Conservation (phyloP, 2,113 vertebrate genomes). For the Orientallactaga bullata region DNA sequence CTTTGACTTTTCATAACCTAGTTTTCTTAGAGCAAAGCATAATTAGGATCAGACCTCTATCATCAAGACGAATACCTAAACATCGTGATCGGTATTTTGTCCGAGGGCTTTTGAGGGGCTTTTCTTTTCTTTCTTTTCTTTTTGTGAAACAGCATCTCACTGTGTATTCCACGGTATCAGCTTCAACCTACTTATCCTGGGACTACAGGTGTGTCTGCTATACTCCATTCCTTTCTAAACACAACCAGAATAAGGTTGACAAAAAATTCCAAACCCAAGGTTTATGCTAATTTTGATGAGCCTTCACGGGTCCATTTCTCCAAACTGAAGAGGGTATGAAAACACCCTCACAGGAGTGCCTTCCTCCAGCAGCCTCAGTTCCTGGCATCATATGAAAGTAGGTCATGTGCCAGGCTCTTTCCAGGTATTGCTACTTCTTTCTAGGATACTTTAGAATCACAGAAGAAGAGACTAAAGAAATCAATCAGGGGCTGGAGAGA, state of each 20-base stretch:
- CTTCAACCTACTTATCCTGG: neutral
- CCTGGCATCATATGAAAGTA: neutral
- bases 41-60: conserved; percentile 31
- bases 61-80: neutral
- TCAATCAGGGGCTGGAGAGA: too few species aligned
- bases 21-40: neutral
- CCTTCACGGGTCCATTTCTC: neutral
- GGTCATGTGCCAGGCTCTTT: neutral
- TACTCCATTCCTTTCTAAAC: neutral
- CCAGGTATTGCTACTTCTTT: neutral
- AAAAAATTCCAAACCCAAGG: neutral
- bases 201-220: neutral
- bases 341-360: neutral
- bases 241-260: neutral
- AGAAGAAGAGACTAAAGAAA: neutral
- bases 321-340: neutral
- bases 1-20: neutral
- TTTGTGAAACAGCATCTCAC: neutral
- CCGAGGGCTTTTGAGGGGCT: neutral
- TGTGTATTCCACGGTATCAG: neutral
- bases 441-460: neutral
- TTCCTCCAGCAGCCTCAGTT: neutral
- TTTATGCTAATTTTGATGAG: conserved; percentile 8
- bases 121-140: neutral
- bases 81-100: neutral